Evolutionary conservation across 35 echinoderm and acorn worm species (phyloP), one percentile per base, ranked within the genome.

Genomic region (Acanthaster planci): DNA sequence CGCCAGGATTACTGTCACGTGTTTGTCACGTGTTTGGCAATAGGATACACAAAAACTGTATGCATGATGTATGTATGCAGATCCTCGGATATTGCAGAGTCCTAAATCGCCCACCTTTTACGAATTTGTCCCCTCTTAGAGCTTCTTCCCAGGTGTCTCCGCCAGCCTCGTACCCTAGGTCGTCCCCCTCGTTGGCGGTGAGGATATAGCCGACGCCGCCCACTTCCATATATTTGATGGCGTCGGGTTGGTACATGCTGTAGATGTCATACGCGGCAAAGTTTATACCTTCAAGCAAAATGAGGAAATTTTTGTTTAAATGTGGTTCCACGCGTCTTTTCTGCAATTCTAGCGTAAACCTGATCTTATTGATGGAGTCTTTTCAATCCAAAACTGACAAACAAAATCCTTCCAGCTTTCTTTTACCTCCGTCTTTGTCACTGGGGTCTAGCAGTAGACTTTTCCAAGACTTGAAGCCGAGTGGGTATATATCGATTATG

Each of bases 181-280:
- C 67, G 37, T 77, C 95, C 80, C 95, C 95, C 59, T 98, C 91
- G 52, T 98, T 98, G 55, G 91, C 95, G 2, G 95, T 98, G 21
- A 91, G 67, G 12, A 98, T 76, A 54, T 93, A 98, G 0, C 86
- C 89, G 12, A 75, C 55, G 12, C 92, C 95, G 21, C 54, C 22
- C 37, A 94, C 72, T 8, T 91, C 84, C 29, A 98, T 77, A 39
- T 88, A 98, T 35, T 88, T 86, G 52, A 98, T 86, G 6, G 88
- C 88, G 76, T 93, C 92, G 9, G 95, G 95, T 81, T 98, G 95
- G 59, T 98, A 98, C 2, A 93, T 53, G 58, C 91, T 85, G 77
- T 89, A 88, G 40, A 98, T 90, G 19, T 90, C 91, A 22, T 90
- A 91, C 9, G 44, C 84, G 15, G 55, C 37, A 31, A 98, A 78